Evolutionary conservation across 2,888 invertebrate species (phyloP).

Genomic region (Chrysodeixis includens): DNA sequence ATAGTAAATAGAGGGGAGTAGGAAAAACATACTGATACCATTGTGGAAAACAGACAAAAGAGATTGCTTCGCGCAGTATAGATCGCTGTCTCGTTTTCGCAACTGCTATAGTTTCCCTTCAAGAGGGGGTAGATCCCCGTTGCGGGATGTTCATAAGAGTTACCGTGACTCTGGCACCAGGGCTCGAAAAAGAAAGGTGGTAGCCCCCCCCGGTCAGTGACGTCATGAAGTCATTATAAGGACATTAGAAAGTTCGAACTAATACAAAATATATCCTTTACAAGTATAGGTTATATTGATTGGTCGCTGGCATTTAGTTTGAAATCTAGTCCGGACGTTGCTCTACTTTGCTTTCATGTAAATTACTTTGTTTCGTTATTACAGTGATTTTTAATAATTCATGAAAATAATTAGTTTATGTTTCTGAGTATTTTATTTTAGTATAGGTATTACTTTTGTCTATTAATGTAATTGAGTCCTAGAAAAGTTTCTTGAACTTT

Average conservation of each 20-base stretch:
- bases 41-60: too few species aligned
- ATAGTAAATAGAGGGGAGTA: too few species aligned
- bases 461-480: not conserved
- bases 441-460: not conserved
- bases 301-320: not conserved
- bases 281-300: not conserved
- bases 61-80: too few species aligned
- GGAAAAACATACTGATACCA: too few species aligned
- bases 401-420: not conserved
- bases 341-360: conserved; percentile 4
- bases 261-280: conserved; percentile 3
- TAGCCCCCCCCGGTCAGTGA: conserved; percentile 32
- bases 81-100: too few species aligned
- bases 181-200: too few species aligned
- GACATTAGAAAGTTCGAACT: conserved; percentile 21
- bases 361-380: not conserved
- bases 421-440: not conserved
- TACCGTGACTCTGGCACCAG: too few species aligned
- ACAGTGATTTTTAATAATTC: not conserved
- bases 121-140: too few species aligned
- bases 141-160: too few species aligned
- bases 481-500: too few species aligned
- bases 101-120: too few species aligned
- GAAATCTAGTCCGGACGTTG: not conserved
- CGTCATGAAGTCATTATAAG: conserved; percentile 27